phyloP scores from a whole-genome alignment of 2,888 invertebrate genomes.

The Macrosiphum euphorbiae region DNA sequence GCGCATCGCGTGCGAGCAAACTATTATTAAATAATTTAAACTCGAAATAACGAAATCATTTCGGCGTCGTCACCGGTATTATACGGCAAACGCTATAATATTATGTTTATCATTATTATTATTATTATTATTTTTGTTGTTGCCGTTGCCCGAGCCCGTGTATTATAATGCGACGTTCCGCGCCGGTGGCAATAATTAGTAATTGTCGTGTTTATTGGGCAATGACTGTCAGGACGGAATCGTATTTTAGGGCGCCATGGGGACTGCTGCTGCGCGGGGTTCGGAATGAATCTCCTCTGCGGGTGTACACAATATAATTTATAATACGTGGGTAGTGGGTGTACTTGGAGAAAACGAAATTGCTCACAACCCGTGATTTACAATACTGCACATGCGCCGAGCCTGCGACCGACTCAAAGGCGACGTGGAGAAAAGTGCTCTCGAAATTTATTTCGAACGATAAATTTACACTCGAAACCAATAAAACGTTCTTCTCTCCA shows the following conservation, averaged over 20 bases:
- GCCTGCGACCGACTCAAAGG: background rate
- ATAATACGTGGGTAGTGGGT: background rate
- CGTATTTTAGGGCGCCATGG: conserved; percentile 51
- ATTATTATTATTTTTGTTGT: background rate
- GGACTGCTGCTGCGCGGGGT: background rate
- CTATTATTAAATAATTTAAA: background rate
- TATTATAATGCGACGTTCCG: background rate
- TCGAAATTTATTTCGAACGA: conserved; percentile 22
- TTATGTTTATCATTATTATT: background rate
- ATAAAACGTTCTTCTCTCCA: background rate
- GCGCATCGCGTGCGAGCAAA: background rate
- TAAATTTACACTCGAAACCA: conserved; percentile 7
- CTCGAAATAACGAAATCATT: background rate
- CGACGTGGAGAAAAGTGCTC: too few relatives aligned
- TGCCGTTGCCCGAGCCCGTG: background rate
- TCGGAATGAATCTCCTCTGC: background rate
- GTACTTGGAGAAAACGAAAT: background rate
- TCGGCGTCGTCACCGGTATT: background rate
- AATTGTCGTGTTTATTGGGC: conserved; percentile 46
- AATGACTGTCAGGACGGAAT: conserved; percentile 45
- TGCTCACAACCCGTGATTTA: conserved; percentile 27
- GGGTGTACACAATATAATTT: too few relatives aligned
- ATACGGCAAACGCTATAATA: background rate
- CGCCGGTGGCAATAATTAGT: background rate
- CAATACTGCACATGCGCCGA: background rate